Percentiles rank a stretch among this genome's conserved stretches.
phyloP scores from a whole-genome alignment of 2,797 vertebrate species.

The Tinamus major region DNA sequence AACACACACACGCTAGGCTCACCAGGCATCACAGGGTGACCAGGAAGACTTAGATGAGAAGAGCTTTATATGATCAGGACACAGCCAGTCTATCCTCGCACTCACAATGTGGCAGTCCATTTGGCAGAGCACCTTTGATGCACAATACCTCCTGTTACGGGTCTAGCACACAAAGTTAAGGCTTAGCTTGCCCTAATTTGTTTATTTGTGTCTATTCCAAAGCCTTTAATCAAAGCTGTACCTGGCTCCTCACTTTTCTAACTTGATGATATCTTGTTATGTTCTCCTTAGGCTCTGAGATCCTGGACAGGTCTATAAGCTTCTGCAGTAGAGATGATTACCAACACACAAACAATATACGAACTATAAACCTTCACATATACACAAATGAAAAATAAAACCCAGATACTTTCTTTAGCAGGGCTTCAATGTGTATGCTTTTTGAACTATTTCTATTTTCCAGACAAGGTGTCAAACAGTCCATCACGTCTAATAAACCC shows the following conservation, averaged over 20 bases:
- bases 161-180: neutral
- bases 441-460: neutral
- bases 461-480: neutral
- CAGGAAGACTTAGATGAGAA: neutral
- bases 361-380: neutral
- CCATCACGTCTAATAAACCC: neutral
- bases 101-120: rapidly evolving
- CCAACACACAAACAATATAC: neutral
- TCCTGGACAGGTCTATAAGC: neutral
- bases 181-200: neutral
- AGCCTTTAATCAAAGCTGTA: neutral
- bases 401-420: neutral
- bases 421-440: neutral
- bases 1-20: neutral
- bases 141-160: neutral
- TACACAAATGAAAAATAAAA: neutral
- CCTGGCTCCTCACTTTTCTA: neutral
- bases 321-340: neutral
- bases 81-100: neutral
- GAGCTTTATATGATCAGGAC: neutral
- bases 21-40: neutral
- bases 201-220: neutral
- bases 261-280: neutral
- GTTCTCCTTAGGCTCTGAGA: neutral
- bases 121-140: neutral